Percentiles rank a stretch among this genome's conserved stretches.
Conservation (phyloP, 2,797 vertebrate species). For the Rousettus madagascariensis region DNA sequence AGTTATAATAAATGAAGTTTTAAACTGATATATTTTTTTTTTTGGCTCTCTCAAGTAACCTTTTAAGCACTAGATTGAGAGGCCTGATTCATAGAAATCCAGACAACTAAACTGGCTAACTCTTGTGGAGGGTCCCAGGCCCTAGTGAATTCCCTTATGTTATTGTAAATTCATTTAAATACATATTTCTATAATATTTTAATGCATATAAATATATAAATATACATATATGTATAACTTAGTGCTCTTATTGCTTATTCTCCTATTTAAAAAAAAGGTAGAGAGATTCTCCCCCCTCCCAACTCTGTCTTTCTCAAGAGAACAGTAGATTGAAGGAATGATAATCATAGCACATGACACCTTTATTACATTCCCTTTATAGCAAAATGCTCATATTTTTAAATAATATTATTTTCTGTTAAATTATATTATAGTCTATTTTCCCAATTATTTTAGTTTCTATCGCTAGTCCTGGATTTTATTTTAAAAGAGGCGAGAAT, state of each 20-base stretch:
- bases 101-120: background rate
- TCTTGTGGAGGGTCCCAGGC: background rate
- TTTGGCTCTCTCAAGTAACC: background rate
- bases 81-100: background rate
- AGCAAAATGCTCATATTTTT: constrained; percentile 9
- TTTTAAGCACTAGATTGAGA: background rate
- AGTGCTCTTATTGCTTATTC: background rate
- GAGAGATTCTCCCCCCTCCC: background rate
- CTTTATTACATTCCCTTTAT: constrained; percentile 21
- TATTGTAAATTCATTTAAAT: no score
- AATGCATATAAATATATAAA: no score
- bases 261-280: background rate
- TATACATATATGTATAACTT: background rate
- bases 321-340: background rate
- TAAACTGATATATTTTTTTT: background rate
- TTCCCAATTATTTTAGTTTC: constrained; percentile 14
- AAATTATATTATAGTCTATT: constrained; percentile 40
- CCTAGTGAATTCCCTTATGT: background rate
- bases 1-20: background rate
- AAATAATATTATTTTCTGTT: constrained; percentile 29
- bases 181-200: no score
- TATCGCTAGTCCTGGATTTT: constrained; percentile 27
- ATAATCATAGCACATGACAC: background rate
- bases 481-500: constrained; percentile 38
- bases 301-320: background rate